A percentile compares a stretch with the other conserved stretches of the same genome.
Evolutionary conservation across 2,113 vertebrate species (phyloP).

Genomic region (Mobula hypostoma): DNA sequence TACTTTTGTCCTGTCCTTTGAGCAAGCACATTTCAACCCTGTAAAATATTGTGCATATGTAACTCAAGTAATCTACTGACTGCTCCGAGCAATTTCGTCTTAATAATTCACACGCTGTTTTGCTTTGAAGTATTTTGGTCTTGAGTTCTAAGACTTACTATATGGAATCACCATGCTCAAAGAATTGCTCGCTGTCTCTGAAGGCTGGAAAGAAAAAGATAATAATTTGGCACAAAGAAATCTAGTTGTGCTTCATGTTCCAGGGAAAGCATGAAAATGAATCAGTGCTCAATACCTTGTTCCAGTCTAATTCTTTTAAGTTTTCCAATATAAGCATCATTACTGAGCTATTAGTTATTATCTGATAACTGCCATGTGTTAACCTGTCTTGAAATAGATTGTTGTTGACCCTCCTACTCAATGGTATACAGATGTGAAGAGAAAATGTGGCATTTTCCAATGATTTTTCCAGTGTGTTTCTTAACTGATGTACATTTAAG

Average conservation of each 20-base stretch:
- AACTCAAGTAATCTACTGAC: constrained; percentile 62
- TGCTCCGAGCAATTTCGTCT: constrained; percentile 53
- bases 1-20: constrained; percentile 46
- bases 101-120: constrained; percentile 58
- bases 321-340: background rate
- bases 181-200: constrained; percentile 56
- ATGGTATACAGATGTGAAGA: background rate
- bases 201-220: constrained; percentile 51
- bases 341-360: background rate
- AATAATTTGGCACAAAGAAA: constrained; percentile 55
- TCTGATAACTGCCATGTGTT: background rate
- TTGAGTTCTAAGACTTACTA: constrained; percentile 50
- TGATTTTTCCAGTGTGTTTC: constrained; percentile 11
- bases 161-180: constrained; percentile 50
- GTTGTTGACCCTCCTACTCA: background rate
- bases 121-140: constrained; percentile 57
- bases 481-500: background rate
- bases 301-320: background rate
- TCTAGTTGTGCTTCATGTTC: constrained; percentile 47
- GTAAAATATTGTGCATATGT: constrained; percentile 57
- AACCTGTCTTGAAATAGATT: background rate
- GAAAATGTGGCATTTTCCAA: background rate
- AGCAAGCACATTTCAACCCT: constrained; percentile 41
- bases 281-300: constrained; percentile 50
- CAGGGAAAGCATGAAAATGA: constrained; percentile 50